A percentile compares a stretch with the other conserved stretches of the same genome.
phyloP scores from a whole-genome alignment of 2,113 vertebrate species.

The Eonycteris spelaea region DNA sequence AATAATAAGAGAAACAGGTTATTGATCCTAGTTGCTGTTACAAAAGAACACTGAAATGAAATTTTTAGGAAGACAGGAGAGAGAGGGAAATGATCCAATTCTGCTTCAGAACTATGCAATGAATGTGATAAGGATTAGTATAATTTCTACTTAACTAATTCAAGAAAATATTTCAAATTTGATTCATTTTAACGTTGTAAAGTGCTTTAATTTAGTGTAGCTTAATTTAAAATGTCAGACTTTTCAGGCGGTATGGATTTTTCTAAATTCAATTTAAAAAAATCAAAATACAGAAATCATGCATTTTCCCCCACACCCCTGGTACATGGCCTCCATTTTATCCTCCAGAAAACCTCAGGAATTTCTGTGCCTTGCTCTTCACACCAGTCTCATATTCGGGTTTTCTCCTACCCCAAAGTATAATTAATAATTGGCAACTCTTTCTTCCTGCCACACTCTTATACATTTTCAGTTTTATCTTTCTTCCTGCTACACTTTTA shows the following conservation, averaged over 20 bases:
- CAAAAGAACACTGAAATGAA: conserved; percentile 2
- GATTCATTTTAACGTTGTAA: not conserved
- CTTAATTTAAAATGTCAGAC: not conserved
- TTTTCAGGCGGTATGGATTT: not conserved
- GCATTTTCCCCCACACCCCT: not conserved
- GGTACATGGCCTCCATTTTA: not conserved
- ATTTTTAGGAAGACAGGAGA: not conserved
- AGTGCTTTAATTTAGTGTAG: not conserved
- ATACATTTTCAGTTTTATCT: conserved; percentile 5
- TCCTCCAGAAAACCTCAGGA: not conserved
- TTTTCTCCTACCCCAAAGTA: not conserved
- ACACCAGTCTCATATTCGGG: not conserved
- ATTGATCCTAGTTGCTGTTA: not conserved
- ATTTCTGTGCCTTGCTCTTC: not conserved
- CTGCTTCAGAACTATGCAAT: conserved; percentile 6
- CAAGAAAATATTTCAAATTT: not conserved
- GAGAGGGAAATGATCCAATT: not conserved
- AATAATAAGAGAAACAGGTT: not conserved
- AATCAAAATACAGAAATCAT: not conserved
- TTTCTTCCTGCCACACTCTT: not conserved
- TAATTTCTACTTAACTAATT: not conserved
- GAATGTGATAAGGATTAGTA: not conserved
- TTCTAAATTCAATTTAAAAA: conserved; percentile 11
- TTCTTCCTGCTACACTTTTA: not conserved
- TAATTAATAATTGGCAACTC: not conserved